Base-by-base conservation (phyloP, 2,888 invertebrate genomes). In the Galeruca laticollis region DNA sequence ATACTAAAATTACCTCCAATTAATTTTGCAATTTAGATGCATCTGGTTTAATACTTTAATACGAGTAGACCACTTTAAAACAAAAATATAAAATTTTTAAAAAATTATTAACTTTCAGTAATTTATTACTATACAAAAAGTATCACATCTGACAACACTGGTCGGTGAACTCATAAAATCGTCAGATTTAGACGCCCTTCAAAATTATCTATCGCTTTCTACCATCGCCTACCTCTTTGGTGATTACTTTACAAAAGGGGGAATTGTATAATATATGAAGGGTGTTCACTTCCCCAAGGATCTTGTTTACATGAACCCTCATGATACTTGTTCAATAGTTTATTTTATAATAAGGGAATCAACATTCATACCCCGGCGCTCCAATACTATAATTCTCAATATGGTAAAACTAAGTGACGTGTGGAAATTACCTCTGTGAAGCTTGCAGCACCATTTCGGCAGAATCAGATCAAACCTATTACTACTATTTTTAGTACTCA, bases 221-320 rank as follows among this genome's bases (percentile, higher is more conserved):
- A 54, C 31, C 10, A 11, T 31, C 26, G 26, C 26, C 13, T 33
- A n/a, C n/a, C 54, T 54, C 31, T 54, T 33, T 33, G 11, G 31
- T 31, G 33, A 54, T 54, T 54, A 54, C 54, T 54, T 15, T 13
- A n/a, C 54, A 31, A 21, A 31, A 20, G 20, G 54, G 49, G 31
- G 31, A n/a, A 33, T 13, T 54, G 54, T 54, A 31, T 54, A 54
- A 31, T 31, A 54, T 13, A 54, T 31, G 31, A 54, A 54, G 54
- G 54, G 54, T 54, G 54, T n/a, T 54, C 31, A 15, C 13, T 8
- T 54, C 54, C 31, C 54, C 54, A 26, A 54, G 54, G 54, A 54
- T 9, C 33, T 13, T 54, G 54, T 54, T 54, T 54, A 54, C 33
- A 54, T n/a, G n/a, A 54, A 54, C 54, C 54, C 54, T 54, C n/a